Conservation (phyloP, 1,140 invertebrate species). For the Ooceraea biroi region DNA sequence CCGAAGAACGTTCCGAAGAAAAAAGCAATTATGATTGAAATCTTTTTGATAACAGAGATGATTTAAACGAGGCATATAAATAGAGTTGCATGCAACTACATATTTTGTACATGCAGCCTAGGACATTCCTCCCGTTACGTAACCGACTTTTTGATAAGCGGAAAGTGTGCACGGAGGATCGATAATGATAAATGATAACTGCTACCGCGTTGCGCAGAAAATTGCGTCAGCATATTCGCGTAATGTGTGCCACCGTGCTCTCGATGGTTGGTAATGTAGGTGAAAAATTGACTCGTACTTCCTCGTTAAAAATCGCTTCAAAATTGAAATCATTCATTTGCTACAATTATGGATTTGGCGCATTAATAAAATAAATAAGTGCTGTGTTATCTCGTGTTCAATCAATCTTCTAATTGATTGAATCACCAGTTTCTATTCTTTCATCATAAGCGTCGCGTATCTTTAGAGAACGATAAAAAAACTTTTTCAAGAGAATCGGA, state of each 20-base stretch:
- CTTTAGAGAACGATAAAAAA: neutral
- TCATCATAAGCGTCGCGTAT: neutral
- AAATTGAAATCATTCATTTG: neutral
- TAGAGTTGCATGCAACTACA: neutral
- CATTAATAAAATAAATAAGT: neutral
- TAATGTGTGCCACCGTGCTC: constrained; percentile 12
- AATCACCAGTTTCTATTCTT: neutral
- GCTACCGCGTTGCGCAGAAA: constrained; percentile 10
- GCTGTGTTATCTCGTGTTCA: too few species aligned
- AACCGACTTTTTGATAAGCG: constrained; percentile 21
- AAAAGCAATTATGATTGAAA: constrained; percentile 27
- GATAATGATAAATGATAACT: constrained; percentile 50
- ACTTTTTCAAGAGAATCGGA: neutral
- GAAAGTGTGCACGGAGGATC: constrained; percentile 18
- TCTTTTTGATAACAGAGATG: constrained; percentile 17
- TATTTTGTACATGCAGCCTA: neutral
- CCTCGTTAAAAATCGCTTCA: neutral
- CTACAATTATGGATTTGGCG: constrained; percentile 15
- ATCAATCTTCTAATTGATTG: too few species aligned
- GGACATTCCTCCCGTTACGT: constrained; percentile 38
- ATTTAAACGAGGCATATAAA: constrained; percentile 11
- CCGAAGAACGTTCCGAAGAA: too few species aligned
- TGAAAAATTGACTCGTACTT: neutral
- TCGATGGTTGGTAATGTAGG: neutral
- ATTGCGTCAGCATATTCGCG: constrained; percentile 22